Conservation (phyloP, 2,113 vertebrate species). For the Gyps fulvus region DNA sequence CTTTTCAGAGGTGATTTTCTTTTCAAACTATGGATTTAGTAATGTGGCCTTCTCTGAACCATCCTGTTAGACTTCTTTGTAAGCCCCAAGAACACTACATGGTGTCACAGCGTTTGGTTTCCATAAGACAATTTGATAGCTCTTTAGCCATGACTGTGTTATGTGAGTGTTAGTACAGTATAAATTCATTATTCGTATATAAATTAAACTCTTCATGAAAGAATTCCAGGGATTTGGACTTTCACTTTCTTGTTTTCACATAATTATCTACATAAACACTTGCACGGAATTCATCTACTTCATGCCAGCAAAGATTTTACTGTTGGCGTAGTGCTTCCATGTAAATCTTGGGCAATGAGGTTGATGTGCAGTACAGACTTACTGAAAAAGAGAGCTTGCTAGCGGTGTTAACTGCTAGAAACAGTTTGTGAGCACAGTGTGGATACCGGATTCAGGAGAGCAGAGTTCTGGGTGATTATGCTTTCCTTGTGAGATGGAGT, state of each 20-base stretch:
- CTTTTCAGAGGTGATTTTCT: neutral
- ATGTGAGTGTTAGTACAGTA: neutral
- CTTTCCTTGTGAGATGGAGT: neutral
- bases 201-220: conserved; percentile 11
- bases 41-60: neutral
- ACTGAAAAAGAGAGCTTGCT: neutral
- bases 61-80: neutral
- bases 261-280: conserved; percentile 20
- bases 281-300: neutral
- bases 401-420: neutral
- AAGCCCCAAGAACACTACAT: neutral
- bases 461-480: neutral
- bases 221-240: neutral
- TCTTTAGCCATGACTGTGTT: neutral
- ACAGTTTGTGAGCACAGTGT: neutral
- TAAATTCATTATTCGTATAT: neutral
- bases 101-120: neutral
- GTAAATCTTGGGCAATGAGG: neutral
- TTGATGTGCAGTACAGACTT: neutral
- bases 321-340: neutral
- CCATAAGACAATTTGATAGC: neutral
- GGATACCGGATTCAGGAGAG: neutral
- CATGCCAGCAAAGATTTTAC: neutral
- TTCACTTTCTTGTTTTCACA: neutral
- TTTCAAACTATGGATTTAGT: neutral